Percentiles rank a stretch among this genome's conserved stretches.
These are phyloP conservation scores for Ommatoiulus sabulosus DNA, from an alignment of 2,888 invertebrate genomes.

Conservation along the genomic window DNA sequence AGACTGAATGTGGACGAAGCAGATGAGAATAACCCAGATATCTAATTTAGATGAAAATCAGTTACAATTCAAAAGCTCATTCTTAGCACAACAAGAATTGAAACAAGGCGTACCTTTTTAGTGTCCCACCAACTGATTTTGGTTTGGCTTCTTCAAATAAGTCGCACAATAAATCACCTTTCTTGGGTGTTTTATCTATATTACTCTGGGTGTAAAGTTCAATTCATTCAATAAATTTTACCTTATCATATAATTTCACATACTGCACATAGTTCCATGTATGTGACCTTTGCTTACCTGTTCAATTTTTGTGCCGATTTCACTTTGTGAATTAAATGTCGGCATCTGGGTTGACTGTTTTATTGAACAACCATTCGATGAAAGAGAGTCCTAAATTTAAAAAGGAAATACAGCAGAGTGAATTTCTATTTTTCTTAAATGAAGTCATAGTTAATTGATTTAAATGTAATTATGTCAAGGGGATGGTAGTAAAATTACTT, in stretches of 20 bases:
- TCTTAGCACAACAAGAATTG: not conserved
- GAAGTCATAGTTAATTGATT: too few species aligned
- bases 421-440: too few species aligned
- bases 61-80: not conserved
- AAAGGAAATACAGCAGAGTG: not conserved
- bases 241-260: not conserved
- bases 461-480: too few species aligned
- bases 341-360: not conserved
- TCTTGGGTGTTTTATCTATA: not conserved
- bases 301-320: not conserved
- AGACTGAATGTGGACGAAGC: not conserved
- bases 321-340: not conserved
- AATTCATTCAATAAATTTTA: not conserved
- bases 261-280: not conserved
- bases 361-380: not conserved
- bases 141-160: constrained; percentile 25
- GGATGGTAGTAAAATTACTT: too few species aligned
- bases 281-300: not conserved
- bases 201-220: not conserved
- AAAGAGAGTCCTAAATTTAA: not conserved
- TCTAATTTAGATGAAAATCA: not conserved
- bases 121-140: constrained; percentile 20
- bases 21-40: not conserved
- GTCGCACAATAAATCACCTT: constrained; percentile 8
- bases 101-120: not conserved